Evolutionary conservation across 1,140 invertebrate genomes (phyloP).

Genomic region (Tetragnatha versicolor): DNA sequence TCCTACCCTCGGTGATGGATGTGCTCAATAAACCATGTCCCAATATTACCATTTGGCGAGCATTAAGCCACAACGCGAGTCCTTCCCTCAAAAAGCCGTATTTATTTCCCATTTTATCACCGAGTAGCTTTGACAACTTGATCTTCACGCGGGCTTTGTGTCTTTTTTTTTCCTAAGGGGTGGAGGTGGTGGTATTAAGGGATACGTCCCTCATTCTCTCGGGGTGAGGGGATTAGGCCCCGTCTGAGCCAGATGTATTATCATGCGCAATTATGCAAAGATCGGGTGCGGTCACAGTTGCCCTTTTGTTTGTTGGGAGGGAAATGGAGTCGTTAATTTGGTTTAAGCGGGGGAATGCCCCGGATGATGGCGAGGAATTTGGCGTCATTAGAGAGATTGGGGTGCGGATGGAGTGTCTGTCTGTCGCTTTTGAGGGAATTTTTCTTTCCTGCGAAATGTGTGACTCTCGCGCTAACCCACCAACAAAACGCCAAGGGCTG

Average conservation of each 20-base stretch:
- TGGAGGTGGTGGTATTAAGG: not conserved
- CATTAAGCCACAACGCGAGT: not conserved
- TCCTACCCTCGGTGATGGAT: slow-evolving; percentile 37
- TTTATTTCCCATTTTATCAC: slow-evolving; percentile 34
- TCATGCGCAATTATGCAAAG: slow-evolving; percentile 39
- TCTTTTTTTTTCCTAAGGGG: not conserved
- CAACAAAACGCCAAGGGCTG: too few relatives aligned
- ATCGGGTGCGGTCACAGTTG: slow-evolving; percentile 22
- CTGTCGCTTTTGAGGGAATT: too few relatives aligned
- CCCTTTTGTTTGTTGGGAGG: slow-evolving; percentile 26
- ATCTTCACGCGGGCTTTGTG: not conserved
- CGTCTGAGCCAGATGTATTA: slow-evolving; percentile 44
- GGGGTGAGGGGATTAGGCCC: not conserved
- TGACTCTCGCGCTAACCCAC: too few relatives aligned
- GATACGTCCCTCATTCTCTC: not conserved
- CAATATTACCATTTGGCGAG: slow-evolving; percentile 28
- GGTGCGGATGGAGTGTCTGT: too few relatives aligned
- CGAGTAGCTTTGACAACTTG: slow-evolving; percentile 30
- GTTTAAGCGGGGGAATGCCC: not conserved
- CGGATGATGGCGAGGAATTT: too few relatives aligned
- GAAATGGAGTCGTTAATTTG: slow-evolving; percentile 8
- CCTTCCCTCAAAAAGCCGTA: not conserved
- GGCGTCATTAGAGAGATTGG: too few relatives aligned
- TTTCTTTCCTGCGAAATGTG: too few relatives aligned
- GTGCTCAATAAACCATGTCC: slow-evolving; percentile 37